phyloP scores from a whole-genome alignment of 2,888 invertebrate genomes.

The Lymantria dispar region DNA sequence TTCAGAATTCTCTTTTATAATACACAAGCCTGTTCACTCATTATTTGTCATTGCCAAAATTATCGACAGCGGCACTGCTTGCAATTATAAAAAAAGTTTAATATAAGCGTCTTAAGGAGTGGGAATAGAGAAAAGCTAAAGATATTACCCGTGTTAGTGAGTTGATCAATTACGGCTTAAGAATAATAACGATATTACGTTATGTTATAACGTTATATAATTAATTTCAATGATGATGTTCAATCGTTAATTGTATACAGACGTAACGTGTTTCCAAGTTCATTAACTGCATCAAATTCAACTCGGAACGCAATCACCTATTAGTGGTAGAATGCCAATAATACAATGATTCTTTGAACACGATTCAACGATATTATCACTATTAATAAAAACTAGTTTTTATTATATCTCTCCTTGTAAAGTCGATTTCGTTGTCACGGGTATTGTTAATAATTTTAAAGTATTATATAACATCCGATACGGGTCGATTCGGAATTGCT shows the following conservation, averaged over 20 bases:
- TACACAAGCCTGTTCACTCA: too few species aligned
- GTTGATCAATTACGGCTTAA: too few species aligned
- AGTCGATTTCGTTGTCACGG: not conserved
- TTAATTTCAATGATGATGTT: not conserved
- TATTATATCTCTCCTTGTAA: not conserved
- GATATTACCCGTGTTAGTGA: too few species aligned
- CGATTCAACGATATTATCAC: not conserved
- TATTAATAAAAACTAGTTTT: not conserved
- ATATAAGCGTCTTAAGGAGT: too few species aligned
- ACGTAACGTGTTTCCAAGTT: slow-evolving; percentile 14
- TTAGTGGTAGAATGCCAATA: slow-evolving; percentile 16
- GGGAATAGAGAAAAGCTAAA: too few species aligned
- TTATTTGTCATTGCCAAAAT: too few species aligned
- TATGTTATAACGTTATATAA: too few species aligned
- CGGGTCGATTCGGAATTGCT: too few species aligned
- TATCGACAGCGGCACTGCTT: too few species aligned
- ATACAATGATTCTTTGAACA: slow-evolving; percentile 5
- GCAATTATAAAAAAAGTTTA: too few species aligned
- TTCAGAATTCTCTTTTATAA: too few species aligned
- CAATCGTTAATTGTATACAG: slow-evolving; percentile 3
- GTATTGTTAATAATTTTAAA: not conserved
- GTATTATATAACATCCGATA: not conserved
- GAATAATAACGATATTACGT: too few species aligned
- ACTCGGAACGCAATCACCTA: slow-evolving; percentile 3
- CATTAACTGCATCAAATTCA: slow-evolving; percentile 13